Conservation (phyloP, 2,113 vertebrate genomes). For the Erythrocercus mccallii region DNA sequence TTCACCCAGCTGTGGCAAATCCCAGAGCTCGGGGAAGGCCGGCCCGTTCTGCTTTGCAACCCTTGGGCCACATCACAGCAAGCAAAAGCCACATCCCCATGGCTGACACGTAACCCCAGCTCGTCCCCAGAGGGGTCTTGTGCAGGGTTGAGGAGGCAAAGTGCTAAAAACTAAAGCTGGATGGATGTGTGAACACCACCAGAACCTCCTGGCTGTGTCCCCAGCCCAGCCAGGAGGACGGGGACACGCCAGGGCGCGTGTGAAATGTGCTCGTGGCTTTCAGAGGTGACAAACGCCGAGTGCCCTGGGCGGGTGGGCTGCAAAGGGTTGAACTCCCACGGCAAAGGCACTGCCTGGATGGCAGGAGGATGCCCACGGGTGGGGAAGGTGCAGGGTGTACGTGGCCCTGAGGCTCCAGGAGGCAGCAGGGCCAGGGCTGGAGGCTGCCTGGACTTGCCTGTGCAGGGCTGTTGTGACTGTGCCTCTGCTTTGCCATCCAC, state of each 20-base stretch:
- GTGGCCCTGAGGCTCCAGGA: background rate
- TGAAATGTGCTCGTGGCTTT: background rate
- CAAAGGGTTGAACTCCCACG: background rate
- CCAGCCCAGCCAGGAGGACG: accelerated
- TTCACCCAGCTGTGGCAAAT: constrained; percentile 36
- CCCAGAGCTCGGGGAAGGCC: background rate
- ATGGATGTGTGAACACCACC: accelerated
- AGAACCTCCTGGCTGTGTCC: accelerated
- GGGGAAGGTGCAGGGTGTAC: accelerated
- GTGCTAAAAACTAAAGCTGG: background rate
- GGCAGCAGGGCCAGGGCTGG: background rate
- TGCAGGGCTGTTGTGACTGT: background rate
- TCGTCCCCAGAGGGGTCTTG: background rate
- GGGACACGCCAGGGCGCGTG: accelerated
- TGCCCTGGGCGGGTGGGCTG: background rate
- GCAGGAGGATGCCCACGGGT: background rate
- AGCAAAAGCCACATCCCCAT: background rate
- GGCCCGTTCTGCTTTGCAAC: background rate
- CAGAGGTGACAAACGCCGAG: accelerated
- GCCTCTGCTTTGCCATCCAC: background rate
- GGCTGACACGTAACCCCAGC: background rate
- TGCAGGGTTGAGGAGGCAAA: background rate
- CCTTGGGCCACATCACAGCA: background rate
- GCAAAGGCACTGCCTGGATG: accelerated
- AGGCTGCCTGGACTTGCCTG: background rate